Percentiles rank a stretch among this genome's conserved stretches.
phyloP scores from a whole-genome alignment of 2,797 vertebrate genomes.

The Triplophysa bombifrons region DNA sequence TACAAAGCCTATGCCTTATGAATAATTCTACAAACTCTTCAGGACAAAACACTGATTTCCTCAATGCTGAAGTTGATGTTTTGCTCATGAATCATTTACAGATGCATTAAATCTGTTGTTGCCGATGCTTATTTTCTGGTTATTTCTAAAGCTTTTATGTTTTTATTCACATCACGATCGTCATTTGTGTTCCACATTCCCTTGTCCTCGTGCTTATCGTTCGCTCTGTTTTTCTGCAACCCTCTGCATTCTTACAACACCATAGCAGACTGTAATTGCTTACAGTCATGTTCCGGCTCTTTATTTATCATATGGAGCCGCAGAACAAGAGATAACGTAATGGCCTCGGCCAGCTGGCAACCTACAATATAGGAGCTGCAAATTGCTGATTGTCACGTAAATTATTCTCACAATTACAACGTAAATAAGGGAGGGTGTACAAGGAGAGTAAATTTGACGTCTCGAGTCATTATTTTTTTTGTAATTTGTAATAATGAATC shows the following conservation, averaged over 20 bases:
- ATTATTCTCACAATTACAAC: conserved; percentile 59
- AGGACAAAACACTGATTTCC: conserved; percentile 69
- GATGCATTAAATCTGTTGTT: conserved; percentile 11
- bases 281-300: conserved; percentile 42
- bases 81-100: conserved; percentile 56
- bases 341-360: conserved; percentile 55
- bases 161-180: conserved; percentile 29
- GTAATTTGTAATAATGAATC: conserved; percentile 78
- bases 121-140: conserved; percentile 10
- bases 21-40: conserved; percentile 76
- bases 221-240: conserved; percentile 27
- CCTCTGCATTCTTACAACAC: conserved; percentile 45
- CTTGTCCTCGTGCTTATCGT: background rate
- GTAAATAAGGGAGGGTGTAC: conserved; percentile 57
- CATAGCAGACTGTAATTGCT: conserved; percentile 49
- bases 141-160: conserved; percentile 24
- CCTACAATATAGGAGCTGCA: conserved; percentile 56
- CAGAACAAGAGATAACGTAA: conserved; percentile 57
- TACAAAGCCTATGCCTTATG: conserved; percentile 64
- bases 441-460: conserved; percentile 72
- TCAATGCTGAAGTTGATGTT: conserved; percentile 67
- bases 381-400: conserved; percentile 60
- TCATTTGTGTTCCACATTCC: conserved; percentile 12
- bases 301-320: conserved; percentile 57
- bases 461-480: conserved; percentile 78